Base-by-base conservation (phyloP, 2,113 vertebrate genomes). In the Thinocorus orbignyianus region DNA sequence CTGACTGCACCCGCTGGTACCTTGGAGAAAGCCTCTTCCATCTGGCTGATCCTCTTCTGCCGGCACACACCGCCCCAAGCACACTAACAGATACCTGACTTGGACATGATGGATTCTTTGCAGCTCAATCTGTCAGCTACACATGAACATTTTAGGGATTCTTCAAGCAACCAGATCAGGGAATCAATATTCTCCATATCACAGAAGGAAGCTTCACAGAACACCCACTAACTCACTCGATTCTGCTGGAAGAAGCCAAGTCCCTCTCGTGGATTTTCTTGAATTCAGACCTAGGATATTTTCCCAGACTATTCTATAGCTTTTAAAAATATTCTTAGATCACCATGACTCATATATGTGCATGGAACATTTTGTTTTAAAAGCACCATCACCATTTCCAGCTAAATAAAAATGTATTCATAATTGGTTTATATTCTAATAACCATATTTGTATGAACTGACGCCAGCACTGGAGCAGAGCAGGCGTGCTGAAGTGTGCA, bases 11-110 rank as follows among this genome's bases (percentile, higher is more conserved):
- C 93, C 89, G 80, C 91, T n/a, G 95, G 92, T 97, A 89, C 97
- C 92, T 94, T 65, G 76, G 96, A 98, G 97, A 97, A 92, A 97
- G 96, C 85, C 93, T 66, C 95, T 58, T 98, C 98, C 98, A 98
- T 97, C 96, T 98, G 98, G 92, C 96, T 41, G 93, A 20, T 80
- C 86, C 26, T 91, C 78, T 52, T 80, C 62, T 33, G 88, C 65
- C 54, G 5, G 13, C 81, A 41, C 89, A 35, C 51, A 37, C 57
- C 49, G 26, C 79, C 91, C 89, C 39, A 24, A 82, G 93, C 81
- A 3, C 6, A 2, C 48, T 37, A 13, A 18, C 7, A 15, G 26
- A 14, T 10, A 62, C 81, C 86, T 28, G 37, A 78, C 93, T 86
- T 13, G 2, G 14, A 31, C 41, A 2, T 41, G 30, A 89, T 10